Base-by-base conservation (phyloP, 2,888 invertebrate species). In the Synergus itoensis region DNA sequence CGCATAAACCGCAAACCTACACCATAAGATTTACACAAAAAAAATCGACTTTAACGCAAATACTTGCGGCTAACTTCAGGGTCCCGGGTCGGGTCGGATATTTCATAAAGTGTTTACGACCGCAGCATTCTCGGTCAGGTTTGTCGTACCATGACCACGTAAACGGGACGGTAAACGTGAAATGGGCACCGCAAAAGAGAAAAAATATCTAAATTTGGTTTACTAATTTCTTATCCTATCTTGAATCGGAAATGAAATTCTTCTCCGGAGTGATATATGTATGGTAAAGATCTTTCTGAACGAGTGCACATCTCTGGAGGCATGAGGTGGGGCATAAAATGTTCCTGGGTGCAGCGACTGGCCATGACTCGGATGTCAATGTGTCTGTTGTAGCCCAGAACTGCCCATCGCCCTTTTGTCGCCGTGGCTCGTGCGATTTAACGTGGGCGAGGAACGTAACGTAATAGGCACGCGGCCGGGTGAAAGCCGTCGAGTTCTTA, bases 351-450 rank as follows among this genome's bases (percentile, higher is more conserved):
- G 88, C 88, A 88, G 87, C 87, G 86, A 87, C 87, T 90, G 90
- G 88, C 90, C 90, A 88, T 89, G 90, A 90, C 90, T 90, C 88
- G 89, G 88, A 90, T 90, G 90, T 90, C 88, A 86, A 87, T 85
- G 84, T 85, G 82, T 60, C 84, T 85, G 80, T 80, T 85, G 78
- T 80, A 83, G 81, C 79, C 79, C 69, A 80, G 75, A 81, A 80
- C 77, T 69, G 79, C 80, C 81, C 77, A 84, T 79, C 80, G 80
- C 83, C 84, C 73, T 82, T 78, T 83, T 82, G 83, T 83, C 83
- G 78, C 81, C 82, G 85, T 84, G 75, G 81, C 62, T 77, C 80
- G 83, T 83, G 86, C 87, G 85, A 83, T 85, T 80, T 83, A 86
- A 86, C 87, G 87, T 87, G 86, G 89, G 88, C 88, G 87, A 67